Evolutionary conservation across 1,140 invertebrate species (phyloP), one percentile per base, ranked within the genome.

Genomic region (Globodera ellingtonae): DNA sequence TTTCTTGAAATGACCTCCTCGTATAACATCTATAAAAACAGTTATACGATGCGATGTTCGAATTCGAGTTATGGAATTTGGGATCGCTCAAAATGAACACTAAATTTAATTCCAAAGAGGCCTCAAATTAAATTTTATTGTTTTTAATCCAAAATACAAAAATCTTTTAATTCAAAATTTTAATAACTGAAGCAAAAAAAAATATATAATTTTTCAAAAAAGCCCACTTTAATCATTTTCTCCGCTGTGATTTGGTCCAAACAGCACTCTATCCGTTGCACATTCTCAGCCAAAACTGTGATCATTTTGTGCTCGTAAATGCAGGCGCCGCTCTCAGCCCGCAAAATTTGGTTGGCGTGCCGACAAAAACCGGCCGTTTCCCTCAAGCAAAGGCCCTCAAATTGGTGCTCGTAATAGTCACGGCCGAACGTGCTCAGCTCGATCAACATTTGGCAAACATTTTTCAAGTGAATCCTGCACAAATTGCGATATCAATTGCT

Each of bases 241-340:
- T 93, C 92, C 90, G 99, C 97, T 6, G 97, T 99, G n/a, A 59
- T 50, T 90, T 97, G 95, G 90, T 99, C 98, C 65, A 99, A 92
- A 92, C 99, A 99, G 90, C 98, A 95, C 81, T 95, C 96, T 3
- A 97, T 97, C 85, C 97, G 92, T 90, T 98, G 95, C 8, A 95
- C 95, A 91, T 99, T 98, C 91, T 99, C 97, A 80, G 94, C 93
- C 81, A 99, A 98, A 90, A 97, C 93, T 18, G 95, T 93, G 90
- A 99, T 97, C 66, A 99, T 97, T 92, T 98, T 97, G 88, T 95
- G 95, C 89, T 99, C 98, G 90, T 98, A 99, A 86, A 98, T 95
- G 74, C 95, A 96, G 76, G 97, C 97, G 91, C 95, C 96, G 91
- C 99, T 99, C 91, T 98, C 97, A 67, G 93, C 94, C 84, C 99